Evolutionary conservation across 2,113 vertebrate genomes (phyloP).

Genomic region (Platanista minor): DNA sequence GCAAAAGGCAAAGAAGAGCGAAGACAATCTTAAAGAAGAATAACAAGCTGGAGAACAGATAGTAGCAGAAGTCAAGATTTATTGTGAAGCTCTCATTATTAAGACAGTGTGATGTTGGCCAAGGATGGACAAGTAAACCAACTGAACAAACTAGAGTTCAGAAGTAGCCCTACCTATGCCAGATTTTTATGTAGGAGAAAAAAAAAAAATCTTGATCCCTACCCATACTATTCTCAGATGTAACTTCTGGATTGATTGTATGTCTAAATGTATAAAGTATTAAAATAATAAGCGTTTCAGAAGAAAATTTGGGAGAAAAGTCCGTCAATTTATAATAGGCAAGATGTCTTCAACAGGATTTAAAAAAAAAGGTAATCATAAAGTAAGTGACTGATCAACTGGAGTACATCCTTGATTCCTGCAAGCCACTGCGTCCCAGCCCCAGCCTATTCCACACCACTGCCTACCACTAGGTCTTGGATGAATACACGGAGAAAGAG

Average conservation of each 20-base stretch:
- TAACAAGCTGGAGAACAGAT: not conserved
- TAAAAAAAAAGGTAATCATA: not conserved
- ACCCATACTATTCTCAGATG: not conserved
- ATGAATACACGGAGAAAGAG: too few species aligned
- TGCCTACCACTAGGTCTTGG: too few species aligned
- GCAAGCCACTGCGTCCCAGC: too few species aligned
- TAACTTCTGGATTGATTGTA: not conserved
- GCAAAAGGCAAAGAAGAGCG: not conserved
- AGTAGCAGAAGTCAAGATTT: not conserved
- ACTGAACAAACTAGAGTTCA: not conserved
- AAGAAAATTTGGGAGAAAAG: not conserved
- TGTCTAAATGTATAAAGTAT: not conserved
- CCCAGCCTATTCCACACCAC: too few species aligned
- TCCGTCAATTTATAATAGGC: not conserved
- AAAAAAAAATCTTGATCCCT: not conserved
- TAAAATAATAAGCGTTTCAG: not conserved
- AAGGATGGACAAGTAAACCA: not conserved
- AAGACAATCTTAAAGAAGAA: not conserved
- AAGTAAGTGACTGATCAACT: not conserved
- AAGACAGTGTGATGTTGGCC: not conserved
- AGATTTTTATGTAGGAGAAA: not conserved
- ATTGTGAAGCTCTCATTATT: not conserved
- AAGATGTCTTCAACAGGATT: not conserved
- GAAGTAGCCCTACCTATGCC: not conserved
- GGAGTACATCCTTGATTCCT: not conserved